phyloP scores from a whole-genome alignment of 2,113 vertebrate species.

The Anguilla japonica region DNA sequence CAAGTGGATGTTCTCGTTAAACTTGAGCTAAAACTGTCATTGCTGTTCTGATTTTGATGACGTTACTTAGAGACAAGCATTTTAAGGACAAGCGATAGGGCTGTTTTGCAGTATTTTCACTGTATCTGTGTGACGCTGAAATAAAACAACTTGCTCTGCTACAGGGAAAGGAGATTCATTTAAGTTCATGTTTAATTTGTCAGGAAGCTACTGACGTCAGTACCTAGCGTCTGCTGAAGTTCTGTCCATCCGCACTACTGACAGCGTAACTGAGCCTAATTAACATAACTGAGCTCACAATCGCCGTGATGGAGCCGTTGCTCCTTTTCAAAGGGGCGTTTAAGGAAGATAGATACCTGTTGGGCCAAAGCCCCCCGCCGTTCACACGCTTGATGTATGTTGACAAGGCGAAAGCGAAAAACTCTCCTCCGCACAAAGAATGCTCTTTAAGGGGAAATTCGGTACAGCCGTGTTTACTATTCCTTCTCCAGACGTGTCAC shows the following conservation, averaged over 20 bases:
- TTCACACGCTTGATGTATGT: not conserved
- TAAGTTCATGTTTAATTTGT: not conserved
- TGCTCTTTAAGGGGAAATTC: not conserved
- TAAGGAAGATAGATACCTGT: not conserved
- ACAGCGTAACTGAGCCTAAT: not conserved
- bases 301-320: not conserved
- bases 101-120: conserved; percentile 62
- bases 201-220: not conserved
- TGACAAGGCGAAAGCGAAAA: not conserved
- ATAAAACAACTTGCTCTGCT: conserved; percentile 52
- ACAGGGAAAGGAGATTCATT: conserved; percentile 18
- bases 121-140: conserved; percentile 42
- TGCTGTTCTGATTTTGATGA: conserved; percentile 49
- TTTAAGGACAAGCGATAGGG: conserved; percentile 49
- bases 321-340: not conserved
- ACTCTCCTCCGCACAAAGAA: not conserved
- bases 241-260: not conserved
- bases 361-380: not conserved
- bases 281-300: not conserved
- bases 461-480: conserved; percentile 24
- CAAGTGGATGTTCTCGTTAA: conserved; percentile 32
- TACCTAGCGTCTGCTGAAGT: not conserved
- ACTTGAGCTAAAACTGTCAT: conserved; percentile 45
- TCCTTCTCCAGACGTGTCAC: conserved; percentile 26
- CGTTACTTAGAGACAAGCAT: conserved; percentile 60